phyloP scores from a whole-genome alignment of 2,888 invertebrate species.

The Endotricha flammealis region DNA sequence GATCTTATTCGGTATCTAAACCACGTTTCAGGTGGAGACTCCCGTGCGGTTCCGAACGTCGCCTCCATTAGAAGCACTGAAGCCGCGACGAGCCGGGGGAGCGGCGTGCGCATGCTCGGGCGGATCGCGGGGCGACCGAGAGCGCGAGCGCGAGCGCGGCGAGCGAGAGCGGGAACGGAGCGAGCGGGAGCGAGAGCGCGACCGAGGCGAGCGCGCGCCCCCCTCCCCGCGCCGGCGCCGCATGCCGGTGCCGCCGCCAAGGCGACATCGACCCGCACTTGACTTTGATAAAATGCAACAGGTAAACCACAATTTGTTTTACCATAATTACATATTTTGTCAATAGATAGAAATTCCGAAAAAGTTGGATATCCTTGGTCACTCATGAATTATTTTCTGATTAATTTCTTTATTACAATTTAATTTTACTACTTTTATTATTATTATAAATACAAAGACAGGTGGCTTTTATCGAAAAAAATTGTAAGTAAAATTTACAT shows the following conservation, averaged over 20 bases:
- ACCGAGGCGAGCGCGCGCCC: slow-evolving; percentile 58
- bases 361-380: too few relatives aligned
- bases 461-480: too few relatives aligned
- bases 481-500: too few relatives aligned
- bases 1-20: not conserved
- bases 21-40: slow-evolving; percentile 81
- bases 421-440: too few relatives aligned
- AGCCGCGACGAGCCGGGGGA: slow-evolving; percentile 76
- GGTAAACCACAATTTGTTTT: too few relatives aligned
- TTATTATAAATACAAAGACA: too few relatives aligned
- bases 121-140: slow-evolving; percentile 68
- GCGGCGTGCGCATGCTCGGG: slow-evolving; percentile 20
- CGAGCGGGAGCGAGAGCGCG: slow-evolving; percentile 81
- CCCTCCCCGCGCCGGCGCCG: slow-evolving; percentile 69
- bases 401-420: too few relatives aligned
- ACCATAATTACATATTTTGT: too few relatives aligned
- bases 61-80: slow-evolving; percentile 92
- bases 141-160: slow-evolving; percentile 72
- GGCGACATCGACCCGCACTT: slow-evolving; percentile 89
- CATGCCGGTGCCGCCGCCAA: slow-evolving; percentile 55
- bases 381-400: too few relatives aligned
- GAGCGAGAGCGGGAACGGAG: slow-evolving; percentile 49
- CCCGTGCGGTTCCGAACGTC: slow-evolving; percentile 95
- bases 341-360: too few relatives aligned
- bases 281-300: slow-evolving; percentile 99